Conservation (phyloP, 2,888 invertebrate species). For the Cantharis rufa region DNA sequence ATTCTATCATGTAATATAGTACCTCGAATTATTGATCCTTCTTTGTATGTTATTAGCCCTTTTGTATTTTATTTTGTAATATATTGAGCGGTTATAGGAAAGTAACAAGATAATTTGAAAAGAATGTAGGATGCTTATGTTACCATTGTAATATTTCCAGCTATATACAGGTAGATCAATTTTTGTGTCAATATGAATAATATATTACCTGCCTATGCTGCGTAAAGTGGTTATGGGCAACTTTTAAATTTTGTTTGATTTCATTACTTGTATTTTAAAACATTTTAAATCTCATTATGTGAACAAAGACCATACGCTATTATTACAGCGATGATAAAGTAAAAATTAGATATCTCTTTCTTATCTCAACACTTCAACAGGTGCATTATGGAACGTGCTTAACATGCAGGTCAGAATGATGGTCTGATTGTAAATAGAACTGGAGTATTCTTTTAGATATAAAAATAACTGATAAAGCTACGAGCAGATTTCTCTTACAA, state of each 20-base stretch:
- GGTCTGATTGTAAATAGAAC: neutral
- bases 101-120: neutral
- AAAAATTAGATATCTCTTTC: neutral
- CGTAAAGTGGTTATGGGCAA: neutral
- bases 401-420: neutral
- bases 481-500: neutral
- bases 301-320: neutral
- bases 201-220: neutral
- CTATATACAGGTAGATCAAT: neutral
- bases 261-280: neutral
- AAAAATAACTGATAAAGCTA: neutral
- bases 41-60: neutral
- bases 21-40: neutral
- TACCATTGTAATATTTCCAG: neutral
- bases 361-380: neutral
- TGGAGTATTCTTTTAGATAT: neutral
- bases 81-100: neutral
- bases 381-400: neutral
- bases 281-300: neutral
- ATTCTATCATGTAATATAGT: neutral
- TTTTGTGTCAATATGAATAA: neutral
- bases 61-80: neutral
- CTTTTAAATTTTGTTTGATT: neutral
- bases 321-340: neutral
- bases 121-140: neutral